Conservation (phyloP, 1,140 invertebrate genomes). For the Megathymus violae region DNA sequence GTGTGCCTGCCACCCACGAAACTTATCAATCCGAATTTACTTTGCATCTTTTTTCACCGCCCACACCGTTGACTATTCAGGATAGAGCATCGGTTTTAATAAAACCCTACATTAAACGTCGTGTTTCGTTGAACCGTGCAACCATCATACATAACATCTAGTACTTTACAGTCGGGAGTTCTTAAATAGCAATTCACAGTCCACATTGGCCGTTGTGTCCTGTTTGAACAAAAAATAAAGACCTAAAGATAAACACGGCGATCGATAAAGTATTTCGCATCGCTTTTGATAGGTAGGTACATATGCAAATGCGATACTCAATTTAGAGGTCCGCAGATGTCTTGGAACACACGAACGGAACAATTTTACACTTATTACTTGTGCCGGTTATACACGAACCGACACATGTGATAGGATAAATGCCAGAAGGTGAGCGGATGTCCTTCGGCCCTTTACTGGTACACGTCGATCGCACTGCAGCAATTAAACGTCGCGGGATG, state of each 20-base stretch:
- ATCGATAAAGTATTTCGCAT: not conserved
- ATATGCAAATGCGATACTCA: slow-evolving; percentile 9
- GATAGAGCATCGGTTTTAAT: not conserved
- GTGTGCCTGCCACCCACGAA: no score
- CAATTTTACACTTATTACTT: slow-evolving; percentile 10
- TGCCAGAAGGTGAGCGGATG: no score
- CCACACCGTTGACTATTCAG: no score
- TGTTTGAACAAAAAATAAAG: slow-evolving; percentile 11
- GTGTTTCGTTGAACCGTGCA: not conserved
- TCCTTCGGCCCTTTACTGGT: no score
- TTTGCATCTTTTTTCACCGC: no score
- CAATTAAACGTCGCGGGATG: no score
- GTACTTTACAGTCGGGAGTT: not conserved
- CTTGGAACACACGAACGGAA: slow-evolving; percentile 12
- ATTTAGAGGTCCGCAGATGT: slow-evolving; percentile 4
- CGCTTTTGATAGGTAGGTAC: slow-evolving; percentile 23
- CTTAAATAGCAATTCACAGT: not conserved
- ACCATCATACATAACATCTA: not conserved
- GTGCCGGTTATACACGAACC: not conserved
- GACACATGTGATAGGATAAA: no score
- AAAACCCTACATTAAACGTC: not conserved
- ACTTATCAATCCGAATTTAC: no score
- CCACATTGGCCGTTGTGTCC: not conserved
- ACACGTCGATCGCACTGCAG: no score
- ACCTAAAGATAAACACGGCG: slow-evolving; percentile 2